Evolutionary conservation across 2,113 vertebrate species (phyloP), one percentile per base, ranked within the genome.

Genomic region (Ageneiosus marmoratus): DNA sequence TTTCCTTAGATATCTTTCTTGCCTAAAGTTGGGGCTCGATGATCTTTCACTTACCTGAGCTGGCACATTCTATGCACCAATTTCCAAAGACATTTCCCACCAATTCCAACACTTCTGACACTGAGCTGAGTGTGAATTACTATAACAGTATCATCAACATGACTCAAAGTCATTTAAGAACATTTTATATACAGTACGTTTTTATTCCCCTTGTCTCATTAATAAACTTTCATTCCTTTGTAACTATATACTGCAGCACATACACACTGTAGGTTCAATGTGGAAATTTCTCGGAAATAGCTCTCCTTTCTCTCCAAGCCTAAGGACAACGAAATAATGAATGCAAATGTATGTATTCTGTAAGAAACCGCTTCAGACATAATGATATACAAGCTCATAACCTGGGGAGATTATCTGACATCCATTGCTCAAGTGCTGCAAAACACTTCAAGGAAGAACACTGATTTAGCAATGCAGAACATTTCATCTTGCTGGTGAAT

Each of bases 361-460:
- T 77, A 56, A 16, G 75, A 58, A 41, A 22, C 20, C 7, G 75
- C 34, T 77, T 77, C 53, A 37, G 53, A 24, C 34, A 1, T 77
- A 77, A 58, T 77, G 75, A 77, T 56, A 58, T 58, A 77, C 32
- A 58, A 37, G 75, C 53, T 13, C 53, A 77, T 77, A 77, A 77
- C 53, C 75, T 7, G 22, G 56, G 75, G 75, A 77, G 53, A 77
- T 77, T 58, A 58, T 77, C 75, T 58, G 32, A 51, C 72, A 51
- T 74, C 72, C 72, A 74, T 58, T 77, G 53, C 75, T 77, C 75
- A 77, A 77, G 34, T 3, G 1, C 48, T 32, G 72, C 27, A 51
- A 74, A 74, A 74, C 72, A 74, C 72, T 74, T 74, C 46, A 74
- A 53, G 69, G 69, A 27, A 48, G 69, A 48, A 72, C 44, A 48